Evolutionary conservation across 2,888 invertebrate genomes (phyloP).

Genomic region (Athalia rosae): DNA sequence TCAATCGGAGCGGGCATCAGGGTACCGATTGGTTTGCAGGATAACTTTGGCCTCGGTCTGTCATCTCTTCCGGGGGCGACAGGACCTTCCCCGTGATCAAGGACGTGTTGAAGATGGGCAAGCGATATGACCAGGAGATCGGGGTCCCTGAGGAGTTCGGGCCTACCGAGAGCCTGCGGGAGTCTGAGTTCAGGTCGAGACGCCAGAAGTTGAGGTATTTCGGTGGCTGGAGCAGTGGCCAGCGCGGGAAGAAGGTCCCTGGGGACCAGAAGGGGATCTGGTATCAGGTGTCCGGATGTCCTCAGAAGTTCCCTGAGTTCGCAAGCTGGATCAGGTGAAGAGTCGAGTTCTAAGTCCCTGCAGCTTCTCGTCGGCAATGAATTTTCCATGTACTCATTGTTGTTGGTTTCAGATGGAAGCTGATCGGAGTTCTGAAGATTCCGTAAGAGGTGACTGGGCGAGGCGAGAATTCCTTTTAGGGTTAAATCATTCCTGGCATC

Average conservation of each 20-base stretch:
- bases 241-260: conserved; percentile 84
- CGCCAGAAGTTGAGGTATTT: conserved; percentile 84
- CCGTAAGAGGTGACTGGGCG: conserved; percentile 51
- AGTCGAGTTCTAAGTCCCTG: background rate
- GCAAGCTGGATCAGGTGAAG: conserved; percentile 76
- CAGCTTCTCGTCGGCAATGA: background rate
- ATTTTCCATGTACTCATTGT: background rate
- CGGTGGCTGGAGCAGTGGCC: conserved; percentile 82
- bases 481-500: conserved; percentile 78
- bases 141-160: conserved; percentile 84
- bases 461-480: conserved; percentile 58
- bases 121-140: conserved; percentile 86
- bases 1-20: conserved; percentile 70
- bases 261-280: conserved; percentile 88
- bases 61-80: conserved; percentile 72
- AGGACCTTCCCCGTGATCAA: conserved; percentile 66
- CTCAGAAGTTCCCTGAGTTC: conserved; percentile 83
- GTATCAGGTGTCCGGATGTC: conserved; percentile 82
- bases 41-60: conserved; percentile 64
- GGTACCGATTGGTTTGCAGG: conserved; percentile 70
- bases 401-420: conserved; percentile 23
- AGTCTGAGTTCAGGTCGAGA: conserved; percentile 84
- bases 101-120: conserved; percentile 78
- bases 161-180: conserved; percentile 84
- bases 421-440: conserved; percentile 43